A percentile compares a stretch with the other conserved stretches of the same genome.
phyloP scores from a whole-genome alignment of 1,140 invertebrate species.

The Meloidogyne chitwoodi region DNA sequence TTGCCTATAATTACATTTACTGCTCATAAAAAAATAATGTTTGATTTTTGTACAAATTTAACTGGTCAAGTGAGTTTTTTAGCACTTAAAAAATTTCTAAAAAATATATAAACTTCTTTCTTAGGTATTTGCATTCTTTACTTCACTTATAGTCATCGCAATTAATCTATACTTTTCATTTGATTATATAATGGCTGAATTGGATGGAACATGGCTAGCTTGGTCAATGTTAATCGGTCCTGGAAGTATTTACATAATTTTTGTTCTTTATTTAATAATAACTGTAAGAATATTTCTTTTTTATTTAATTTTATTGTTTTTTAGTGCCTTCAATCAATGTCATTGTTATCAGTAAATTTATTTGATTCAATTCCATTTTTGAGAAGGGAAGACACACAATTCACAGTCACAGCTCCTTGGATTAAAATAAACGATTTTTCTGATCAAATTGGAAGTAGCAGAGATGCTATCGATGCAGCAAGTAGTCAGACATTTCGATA shows the following conservation, averaged over 20 bases:
- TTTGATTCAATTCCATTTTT: constrained; percentile 17
- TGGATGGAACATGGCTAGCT: constrained; percentile 33
- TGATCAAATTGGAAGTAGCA: neutral
- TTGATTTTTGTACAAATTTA: constrained; percentile 74
- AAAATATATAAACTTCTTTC: constrained; percentile 28
- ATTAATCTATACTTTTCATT: constrained; percentile 75
- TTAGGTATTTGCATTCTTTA: constrained; percentile 32
- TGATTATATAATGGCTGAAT: constrained; percentile 30
- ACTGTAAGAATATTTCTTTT: neutral
- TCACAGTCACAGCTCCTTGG: constrained; percentile 20
- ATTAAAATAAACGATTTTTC: neutral
- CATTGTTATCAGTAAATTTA: neutral
- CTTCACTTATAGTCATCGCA: constrained; percentile 70
- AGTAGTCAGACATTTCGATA: neutral
- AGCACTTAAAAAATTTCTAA: neutral
- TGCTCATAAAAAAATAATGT: constrained; percentile 75
- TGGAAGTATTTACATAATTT: constrained; percentile 33
- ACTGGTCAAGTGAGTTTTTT: constrained; percentile 61
- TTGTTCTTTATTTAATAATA: constrained; percentile 43
- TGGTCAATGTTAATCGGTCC: constrained; percentile 24
- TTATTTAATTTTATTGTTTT: neutral
- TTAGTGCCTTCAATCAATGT: constrained; percentile 34
- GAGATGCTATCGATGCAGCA: neutral
- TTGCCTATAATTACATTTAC: constrained; percentile 84
- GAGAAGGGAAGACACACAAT: constrained; percentile 4